A percentile compares a stretch with the other conserved stretches of the same genome.
These are phyloP conservation scores for Hyperopisus bebe DNA, from an alignment of 2,113 vertebrate species.

Conservation along the genomic window DNA sequence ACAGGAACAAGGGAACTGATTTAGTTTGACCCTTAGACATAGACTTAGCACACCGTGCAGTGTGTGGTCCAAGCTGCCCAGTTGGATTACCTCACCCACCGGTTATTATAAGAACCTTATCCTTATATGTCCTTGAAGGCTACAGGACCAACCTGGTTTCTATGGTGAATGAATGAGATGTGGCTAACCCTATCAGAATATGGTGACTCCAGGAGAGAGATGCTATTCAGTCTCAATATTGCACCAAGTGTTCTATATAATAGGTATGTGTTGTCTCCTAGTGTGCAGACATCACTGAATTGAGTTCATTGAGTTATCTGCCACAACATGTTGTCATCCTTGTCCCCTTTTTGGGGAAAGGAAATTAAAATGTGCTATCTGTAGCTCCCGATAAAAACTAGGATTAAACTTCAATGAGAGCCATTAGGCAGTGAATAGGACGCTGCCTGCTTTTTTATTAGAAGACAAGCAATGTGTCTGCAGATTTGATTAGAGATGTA, in stretches of 20 bases:
- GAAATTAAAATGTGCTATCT: background rate
- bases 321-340: background rate
- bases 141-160: background rate
- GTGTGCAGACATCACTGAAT: background rate
- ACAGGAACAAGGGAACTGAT: background rate
- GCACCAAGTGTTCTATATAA: background rate
- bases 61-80: background rate
- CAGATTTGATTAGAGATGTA: conserved; percentile 48
- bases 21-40: background rate
- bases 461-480: conserved; percentile 34
- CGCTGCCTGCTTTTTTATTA: conserved; percentile 13
- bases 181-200: background rate
- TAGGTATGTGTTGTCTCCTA: conserved; percentile 15
- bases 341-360: background rate
- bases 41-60: background rate
- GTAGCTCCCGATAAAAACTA: background rate
- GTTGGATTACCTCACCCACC: background rate
- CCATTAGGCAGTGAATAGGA: background rate
- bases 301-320: background rate
- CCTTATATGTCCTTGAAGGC: background rate
- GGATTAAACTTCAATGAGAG: background rate
- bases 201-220: background rate
- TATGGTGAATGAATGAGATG: background rate
- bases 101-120: background rate
- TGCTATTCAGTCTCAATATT: background rate